Evolutionary conservation across 2,797 vertebrate species (phyloP).

Genomic region (Anniella stebbinsi): DNA sequence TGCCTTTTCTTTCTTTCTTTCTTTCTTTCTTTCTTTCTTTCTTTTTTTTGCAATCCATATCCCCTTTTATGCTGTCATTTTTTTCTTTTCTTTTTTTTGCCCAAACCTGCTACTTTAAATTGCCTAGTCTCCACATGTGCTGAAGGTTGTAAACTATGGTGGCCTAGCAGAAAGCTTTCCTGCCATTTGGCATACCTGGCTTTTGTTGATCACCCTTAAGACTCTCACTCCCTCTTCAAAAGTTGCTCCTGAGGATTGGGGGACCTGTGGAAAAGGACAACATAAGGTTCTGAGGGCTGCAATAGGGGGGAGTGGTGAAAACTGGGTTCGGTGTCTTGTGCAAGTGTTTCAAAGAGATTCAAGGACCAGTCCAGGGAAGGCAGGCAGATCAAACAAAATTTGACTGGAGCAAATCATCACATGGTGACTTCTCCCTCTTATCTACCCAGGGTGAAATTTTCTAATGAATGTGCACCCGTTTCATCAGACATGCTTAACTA

Average conservation of each 20-base stretch:
- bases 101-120: background rate
- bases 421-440: background rate
- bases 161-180: background rate
- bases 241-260: background rate
- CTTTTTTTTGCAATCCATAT: no score
- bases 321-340: background rate
- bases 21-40: no score
- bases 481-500: background rate
- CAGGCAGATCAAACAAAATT: background rate
- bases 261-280: background rate
- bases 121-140: background rate
- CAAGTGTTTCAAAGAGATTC: background rate
- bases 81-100: background rate
- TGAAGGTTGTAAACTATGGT: background rate
- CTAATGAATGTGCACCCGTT: background rate
- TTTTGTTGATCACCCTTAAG: background rate
- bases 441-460: background rate
- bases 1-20: background rate
- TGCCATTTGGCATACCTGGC: background rate
- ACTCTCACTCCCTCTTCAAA: background rate
- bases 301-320: background rate
- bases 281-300: background rate
- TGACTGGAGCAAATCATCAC: background rate
- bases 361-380: background rate
- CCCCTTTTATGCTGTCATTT: no score